These are phyloP conservation scores for Chrysolina haemoptera DNA, from an alignment of 2,888 invertebrate genomes.

Conservation along the genomic window DNA sequence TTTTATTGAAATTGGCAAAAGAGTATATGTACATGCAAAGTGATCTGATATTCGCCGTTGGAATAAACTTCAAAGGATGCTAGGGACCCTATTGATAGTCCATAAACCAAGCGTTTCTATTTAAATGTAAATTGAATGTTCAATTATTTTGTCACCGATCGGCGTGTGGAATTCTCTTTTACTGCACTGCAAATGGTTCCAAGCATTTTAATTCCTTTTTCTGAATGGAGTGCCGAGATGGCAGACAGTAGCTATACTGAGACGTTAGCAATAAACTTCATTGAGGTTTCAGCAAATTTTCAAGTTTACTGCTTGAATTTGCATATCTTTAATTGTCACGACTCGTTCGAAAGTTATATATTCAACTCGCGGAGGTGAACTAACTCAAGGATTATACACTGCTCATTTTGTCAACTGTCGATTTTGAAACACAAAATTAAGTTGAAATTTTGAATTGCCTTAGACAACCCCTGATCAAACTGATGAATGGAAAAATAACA, in stretches of 20 bases:
- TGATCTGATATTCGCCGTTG: not conserved
- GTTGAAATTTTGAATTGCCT: no score
- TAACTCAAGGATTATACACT: not conserved
- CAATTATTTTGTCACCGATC: slow-evolving; percentile 45
- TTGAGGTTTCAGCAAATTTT: not conserved
- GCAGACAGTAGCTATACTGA: slow-evolving; percentile 10
- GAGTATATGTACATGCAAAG: no score
- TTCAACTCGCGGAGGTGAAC: not conserved
- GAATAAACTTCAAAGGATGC: not conserved
- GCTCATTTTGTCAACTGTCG: not conserved
- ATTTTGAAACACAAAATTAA: no score
- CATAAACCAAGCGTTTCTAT: slow-evolving; percentile 36
- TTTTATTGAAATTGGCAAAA: no score
- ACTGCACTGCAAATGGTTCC: slow-evolving; percentile 36
- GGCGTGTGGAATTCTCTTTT: slow-evolving; percentile 41
- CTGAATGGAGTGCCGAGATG: slow-evolving; percentile 1
- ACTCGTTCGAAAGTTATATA: not conserved
- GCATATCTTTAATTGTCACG: no score
- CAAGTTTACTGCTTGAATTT: not conserved
- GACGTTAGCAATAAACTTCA: not conserved
- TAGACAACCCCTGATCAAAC: no score
- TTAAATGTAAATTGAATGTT: slow-evolving; percentile 42
- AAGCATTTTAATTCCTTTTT: slow-evolving; percentile 28
- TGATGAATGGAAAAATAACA: no score
- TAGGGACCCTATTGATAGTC: not conserved